Conservation (phyloP, 2,888 invertebrate species). For the Phasia obesa region DNA sequence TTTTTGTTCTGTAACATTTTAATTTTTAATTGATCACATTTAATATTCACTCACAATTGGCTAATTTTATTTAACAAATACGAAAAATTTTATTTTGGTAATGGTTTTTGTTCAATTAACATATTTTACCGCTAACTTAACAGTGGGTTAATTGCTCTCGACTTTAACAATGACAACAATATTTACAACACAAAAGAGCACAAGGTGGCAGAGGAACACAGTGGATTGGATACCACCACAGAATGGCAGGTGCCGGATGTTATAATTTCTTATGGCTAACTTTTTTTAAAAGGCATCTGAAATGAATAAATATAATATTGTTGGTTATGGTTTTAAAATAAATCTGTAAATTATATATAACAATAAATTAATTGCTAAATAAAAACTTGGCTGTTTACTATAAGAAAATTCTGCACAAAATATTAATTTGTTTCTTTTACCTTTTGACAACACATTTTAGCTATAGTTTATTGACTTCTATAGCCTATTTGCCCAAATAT, state of each 20-base stretch:
- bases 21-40: background rate
- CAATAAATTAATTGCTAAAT: too few species aligned
- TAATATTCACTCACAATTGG: conserved; percentile 16
- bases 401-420: conserved; percentile 10
- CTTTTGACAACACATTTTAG: conserved; percentile 83
- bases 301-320: background rate
- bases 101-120: conserved; percentile 54
- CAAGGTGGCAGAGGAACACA: conserved; percentile 38
- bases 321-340: conserved; percentile 47
- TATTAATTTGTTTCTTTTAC: background rate
- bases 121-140: conserved; percentile 61
- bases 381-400: background rate
- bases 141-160: conserved; percentile 49
- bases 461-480: conserved; percentile 92
- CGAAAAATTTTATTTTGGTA: conserved; percentile 38
- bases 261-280: conserved; percentile 66
- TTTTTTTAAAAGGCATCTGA: background rate
- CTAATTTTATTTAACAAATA: conserved; percentile 2
- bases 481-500: conserved; percentile 93
- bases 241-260: conserved; percentile 72
- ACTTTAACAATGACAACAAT: conserved; percentile 11
- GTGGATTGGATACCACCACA: conserved; percentile 54
- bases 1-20: background rate
- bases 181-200: background rate
- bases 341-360: conserved; percentile 20